These are phyloP conservation scores for Drosophila sucinea DNA, from an alignment of 1,140 invertebrate species.

Conservation along the genomic window DNA sequence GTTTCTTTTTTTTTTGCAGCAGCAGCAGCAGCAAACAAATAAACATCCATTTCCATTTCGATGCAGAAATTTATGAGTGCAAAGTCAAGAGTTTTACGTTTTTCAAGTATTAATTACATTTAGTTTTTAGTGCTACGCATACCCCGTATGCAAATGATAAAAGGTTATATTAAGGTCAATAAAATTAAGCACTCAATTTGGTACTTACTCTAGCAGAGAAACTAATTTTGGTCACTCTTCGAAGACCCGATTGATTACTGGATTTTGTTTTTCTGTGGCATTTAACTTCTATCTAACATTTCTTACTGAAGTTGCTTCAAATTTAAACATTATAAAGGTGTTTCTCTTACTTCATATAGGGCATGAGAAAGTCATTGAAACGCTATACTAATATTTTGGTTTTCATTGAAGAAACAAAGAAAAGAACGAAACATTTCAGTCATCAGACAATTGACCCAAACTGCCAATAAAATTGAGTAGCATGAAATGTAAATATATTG, in stretches of 20 bases:
- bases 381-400: background rate
- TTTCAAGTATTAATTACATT: slow-evolving; percentile 41
- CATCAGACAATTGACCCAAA: slow-evolving; percentile 75
- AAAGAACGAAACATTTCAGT: slow-evolving; percentile 55
- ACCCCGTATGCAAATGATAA: background rate
- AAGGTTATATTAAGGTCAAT: background rate
- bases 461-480: slow-evolving; percentile 79
- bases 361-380: slow-evolving; percentile 8
- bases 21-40: slow-evolving; percentile 21
- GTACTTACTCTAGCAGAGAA: too few relatives aligned
- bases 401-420: slow-evolving; percentile 25
- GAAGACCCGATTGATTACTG: too few relatives aligned
- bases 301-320: too few relatives aligned
- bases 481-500: slow-evolving; percentile 73
- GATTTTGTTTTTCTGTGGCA: too few relatives aligned
- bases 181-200: too few relatives aligned
- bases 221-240: too few relatives aligned
- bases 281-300: too few relatives aligned
- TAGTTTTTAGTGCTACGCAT: background rate
- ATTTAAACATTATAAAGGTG: too few relatives aligned
- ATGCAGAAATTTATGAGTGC: slow-evolving; percentile 20
- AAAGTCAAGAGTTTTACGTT: slow-evolving; percentile 29
- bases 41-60: slow-evolving; percentile 35
- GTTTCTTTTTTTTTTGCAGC: slow-evolving; percentile 2
- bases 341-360: background rate